Base-by-base conservation (phyloP, 1,140 invertebrate genomes). In the Polypedilum vanderplanki region DNA sequence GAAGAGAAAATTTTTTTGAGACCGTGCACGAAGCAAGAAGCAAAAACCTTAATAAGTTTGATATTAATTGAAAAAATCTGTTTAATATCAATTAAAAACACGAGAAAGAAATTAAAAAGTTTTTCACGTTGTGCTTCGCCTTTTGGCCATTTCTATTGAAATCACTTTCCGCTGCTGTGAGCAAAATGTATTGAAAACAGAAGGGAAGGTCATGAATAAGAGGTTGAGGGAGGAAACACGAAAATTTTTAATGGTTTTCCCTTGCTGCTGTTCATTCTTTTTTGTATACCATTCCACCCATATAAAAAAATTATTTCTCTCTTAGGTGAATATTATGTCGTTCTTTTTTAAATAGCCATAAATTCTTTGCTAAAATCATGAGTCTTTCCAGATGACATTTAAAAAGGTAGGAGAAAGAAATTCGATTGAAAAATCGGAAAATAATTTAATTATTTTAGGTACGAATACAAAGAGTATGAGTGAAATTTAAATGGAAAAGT, bases 51-150 rank as follows among this genome's bases (percentile, higher is more conserved):
- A 70, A 70, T 70, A 70, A 70, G 65, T 20, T 70, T 70, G 18
- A 70, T 70, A 22, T 70, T 70, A 70, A 70, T 70, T 70, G 65
- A 70, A 70, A 70, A 70, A 70, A 70, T 70, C 65, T 70, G 65
- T 70, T 70, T 20, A 70, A 70, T 70, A 70, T 70, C 65, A 70
- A 70, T 70, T 70, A 70, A 70, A 70, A 70, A 70, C 65, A 70
- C 17, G 65, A 70, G 18, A 70, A 70, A 70, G 17, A 70, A 70
- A 70, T 70, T 70, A 70, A 70, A 70, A 70, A 70, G 65, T 70
- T 70, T 57, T 70, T 70, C 65, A 70, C 65, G 46, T 57, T 57
- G 46, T 57, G 46, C 46, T 57, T 57, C 46, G 46, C 46, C 24
- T 57, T 57, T 57, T 57, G 46, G 46, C 46, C 46, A 57, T 57